A percentile compares a stretch with the other conserved stretches of the same genome.
Evolutionary conservation across 2,113 vertebrate genomes (phyloP).

Genomic region (Noturus placidus): DNA sequence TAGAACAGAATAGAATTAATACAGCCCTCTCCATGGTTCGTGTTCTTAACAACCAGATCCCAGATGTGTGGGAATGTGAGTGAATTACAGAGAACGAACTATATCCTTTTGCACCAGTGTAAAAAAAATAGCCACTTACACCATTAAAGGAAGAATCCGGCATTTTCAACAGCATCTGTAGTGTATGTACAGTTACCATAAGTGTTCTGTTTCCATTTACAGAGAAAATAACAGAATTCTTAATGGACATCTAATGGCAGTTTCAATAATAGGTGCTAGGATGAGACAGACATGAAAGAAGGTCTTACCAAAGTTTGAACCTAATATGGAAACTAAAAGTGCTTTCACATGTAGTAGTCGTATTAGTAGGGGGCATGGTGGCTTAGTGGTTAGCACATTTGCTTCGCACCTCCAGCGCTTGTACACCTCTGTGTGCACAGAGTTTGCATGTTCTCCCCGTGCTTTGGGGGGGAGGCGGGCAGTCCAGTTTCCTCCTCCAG

Average conservation of each 20-base stretch:
- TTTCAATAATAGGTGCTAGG: neutral
- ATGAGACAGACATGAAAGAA: neutral
- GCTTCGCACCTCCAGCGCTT: too few species aligned
- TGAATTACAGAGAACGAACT: neutral
- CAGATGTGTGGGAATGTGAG: neutral
- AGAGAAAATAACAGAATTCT: neutral
- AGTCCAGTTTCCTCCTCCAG: too few species aligned
- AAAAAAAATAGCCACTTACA: neutral
- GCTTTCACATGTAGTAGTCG: neutral
- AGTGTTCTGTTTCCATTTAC: neutral
- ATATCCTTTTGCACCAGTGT: neutral
- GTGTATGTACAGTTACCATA: neutral
- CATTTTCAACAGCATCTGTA: neutral
- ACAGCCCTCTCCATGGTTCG: neutral
- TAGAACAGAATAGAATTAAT: constrained; percentile 15
- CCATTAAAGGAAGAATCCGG: neutral
- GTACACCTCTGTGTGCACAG: too few species aligned
- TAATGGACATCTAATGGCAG: neutral
- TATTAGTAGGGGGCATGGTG: too few species aligned
- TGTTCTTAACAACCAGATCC: neutral
- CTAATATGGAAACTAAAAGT: neutral
- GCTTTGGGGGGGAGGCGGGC: too few species aligned
- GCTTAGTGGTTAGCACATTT: too few species aligned
- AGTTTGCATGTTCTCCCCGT: too few species aligned
- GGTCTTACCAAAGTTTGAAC: too few species aligned